phyloP scores from a whole-genome alignment of 1,140 invertebrate genomes.

The Pogonomyrmex californicus region DNA sequence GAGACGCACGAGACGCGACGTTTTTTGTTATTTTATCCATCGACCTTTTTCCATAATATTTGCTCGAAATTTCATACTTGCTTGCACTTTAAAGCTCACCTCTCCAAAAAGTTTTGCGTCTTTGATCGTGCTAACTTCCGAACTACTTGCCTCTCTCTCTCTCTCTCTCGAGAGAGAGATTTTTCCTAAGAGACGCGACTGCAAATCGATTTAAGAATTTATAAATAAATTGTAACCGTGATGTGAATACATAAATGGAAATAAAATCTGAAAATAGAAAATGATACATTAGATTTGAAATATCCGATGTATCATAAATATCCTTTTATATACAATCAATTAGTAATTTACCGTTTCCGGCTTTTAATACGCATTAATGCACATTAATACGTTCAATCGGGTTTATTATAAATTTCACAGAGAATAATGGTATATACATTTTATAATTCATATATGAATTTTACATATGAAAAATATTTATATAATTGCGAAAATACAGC shows the following conservation, averaged over 20 bases:
- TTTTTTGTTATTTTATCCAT: slow-evolving; percentile 43
- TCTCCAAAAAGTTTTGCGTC: background rate
- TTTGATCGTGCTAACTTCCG: background rate
- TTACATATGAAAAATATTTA: background rate
- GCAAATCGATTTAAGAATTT: background rate
- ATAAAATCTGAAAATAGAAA: background rate
- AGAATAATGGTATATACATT: background rate
- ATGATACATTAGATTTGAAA: background rate
- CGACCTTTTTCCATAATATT: background rate
- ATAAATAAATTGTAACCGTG: background rate
- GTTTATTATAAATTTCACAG: slow-evolving; percentile 14
- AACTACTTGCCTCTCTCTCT: background rate
- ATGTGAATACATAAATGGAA: background rate
- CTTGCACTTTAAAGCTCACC: background rate
- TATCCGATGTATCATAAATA: background rate
- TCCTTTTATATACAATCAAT: background rate
- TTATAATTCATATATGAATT: background rate
- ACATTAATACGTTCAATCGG: background rate
- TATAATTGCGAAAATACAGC: background rate
- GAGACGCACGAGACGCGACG: background rate
- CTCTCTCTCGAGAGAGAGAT: background rate
- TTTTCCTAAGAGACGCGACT: background rate
- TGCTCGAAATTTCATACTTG: slow-evolving; percentile 4
- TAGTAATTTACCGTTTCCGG: background rate
- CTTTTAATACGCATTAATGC: slow-evolving; percentile 13